phyloP scores from a whole-genome alignment of 2,113 vertebrate species.

The Hypocryptadius cinnamomeus region DNA sequence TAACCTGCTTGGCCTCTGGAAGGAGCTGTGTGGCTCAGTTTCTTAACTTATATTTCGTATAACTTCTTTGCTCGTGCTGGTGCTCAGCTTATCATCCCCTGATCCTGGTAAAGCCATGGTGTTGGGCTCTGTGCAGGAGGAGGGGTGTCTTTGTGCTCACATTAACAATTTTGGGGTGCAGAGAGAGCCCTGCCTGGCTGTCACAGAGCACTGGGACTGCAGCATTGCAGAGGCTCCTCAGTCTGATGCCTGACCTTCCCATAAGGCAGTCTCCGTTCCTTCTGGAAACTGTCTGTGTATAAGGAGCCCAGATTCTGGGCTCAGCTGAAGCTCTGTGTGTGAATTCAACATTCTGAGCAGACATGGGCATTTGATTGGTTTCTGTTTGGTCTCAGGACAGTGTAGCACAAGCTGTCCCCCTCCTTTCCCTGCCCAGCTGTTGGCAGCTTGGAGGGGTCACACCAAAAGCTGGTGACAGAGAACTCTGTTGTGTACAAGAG shows the following conservation, averaged over 20 bases:
- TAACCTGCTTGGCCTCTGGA: not conserved
- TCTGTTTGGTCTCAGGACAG: not conserved
- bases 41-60: accelerated
- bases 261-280: not conserved
- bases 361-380: not conserved
- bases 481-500: not conserved
- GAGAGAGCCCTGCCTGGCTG: not conserved
- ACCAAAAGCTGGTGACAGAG: not conserved
- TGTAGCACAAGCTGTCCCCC: not conserved
- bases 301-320: not conserved
- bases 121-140: not conserved
- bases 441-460: not conserved
- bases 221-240: not conserved
- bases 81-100: accelerated
- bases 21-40: not conserved
- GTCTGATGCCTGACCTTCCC: not conserved
- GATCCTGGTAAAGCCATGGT: accelerated
- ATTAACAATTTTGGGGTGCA: accelerated
- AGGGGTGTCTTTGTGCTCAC: no score
- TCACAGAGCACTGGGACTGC: not conserved
- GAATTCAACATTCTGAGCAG: not conserved
- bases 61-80: not conserved
- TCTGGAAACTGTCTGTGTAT: not conserved
- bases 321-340: not conserved
- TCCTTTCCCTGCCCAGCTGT: not conserved